These are phyloP conservation scores for Lampris megalopsis DNA, from an alignment of 2,113 vertebrate genomes.

Conservation along the genomic window DNA sequence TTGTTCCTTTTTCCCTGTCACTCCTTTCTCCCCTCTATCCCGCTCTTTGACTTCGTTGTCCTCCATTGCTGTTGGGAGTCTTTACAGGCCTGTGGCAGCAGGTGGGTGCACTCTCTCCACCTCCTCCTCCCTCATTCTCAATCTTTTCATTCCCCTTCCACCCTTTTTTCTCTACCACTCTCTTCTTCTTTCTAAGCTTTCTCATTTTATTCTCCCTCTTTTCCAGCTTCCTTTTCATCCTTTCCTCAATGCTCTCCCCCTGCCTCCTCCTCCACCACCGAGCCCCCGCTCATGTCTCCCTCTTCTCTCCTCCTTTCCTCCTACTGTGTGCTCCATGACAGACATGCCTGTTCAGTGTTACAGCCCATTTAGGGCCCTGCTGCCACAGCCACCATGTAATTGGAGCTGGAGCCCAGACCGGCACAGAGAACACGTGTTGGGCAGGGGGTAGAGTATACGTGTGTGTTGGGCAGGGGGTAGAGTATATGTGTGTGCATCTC, in stretches of 20 bases:
- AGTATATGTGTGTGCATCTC: slow-evolving; percentile 72
- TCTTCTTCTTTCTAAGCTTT: slow-evolving; percentile 1
- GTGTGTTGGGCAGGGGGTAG: slow-evolving; percentile 51
- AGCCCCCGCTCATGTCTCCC: slow-evolving; percentile 1
- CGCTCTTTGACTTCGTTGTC: neutral
- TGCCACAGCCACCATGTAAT: slow-evolving; percentile 84
- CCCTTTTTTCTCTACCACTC: neutral
- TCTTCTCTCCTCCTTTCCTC: slow-evolving; percentile 39
- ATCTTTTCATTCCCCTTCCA: neutral
- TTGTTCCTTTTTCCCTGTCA: neutral
- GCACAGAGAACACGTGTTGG: slow-evolving; percentile 83
- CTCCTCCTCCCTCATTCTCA: neutral
- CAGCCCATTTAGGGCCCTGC: slow-evolving; percentile 89
- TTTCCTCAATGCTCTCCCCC: neutral
- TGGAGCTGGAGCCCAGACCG: slow-evolving; percentile 82
- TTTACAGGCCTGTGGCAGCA: neutral
- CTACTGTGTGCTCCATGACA: slow-evolving; percentile 71
- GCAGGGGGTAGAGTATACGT: slow-evolving; percentile 74
- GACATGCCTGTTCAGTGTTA: slow-evolving; percentile 88
- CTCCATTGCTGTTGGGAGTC: neutral
- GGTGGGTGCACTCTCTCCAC: neutral
- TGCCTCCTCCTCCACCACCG: neutral
- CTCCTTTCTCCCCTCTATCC: neutral
- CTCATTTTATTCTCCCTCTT: slow-evolving; percentile 19
- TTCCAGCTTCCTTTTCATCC: slow-evolving; percentile 11